Evolutionary conservation across 2,888 invertebrate species (phyloP), one percentile per base, ranked within the genome.

Genomic region (Seira ritae): DNA sequence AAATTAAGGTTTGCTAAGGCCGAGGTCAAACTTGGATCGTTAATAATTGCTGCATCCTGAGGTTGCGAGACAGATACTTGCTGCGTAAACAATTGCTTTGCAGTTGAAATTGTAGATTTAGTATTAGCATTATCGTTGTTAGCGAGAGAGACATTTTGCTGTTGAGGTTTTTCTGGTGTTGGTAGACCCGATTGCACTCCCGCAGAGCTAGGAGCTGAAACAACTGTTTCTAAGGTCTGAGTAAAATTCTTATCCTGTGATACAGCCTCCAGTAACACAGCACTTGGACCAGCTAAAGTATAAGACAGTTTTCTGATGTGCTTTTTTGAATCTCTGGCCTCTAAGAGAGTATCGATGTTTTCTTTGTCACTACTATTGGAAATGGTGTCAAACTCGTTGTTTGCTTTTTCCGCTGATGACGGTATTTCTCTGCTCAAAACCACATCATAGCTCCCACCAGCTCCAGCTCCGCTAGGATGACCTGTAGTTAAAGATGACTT

Each of bases 231-330:
- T 46, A 82, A 31, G n/a, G 31, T 89, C 86, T 42, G 88, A 80
- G 71, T 17, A 20, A 71, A 73, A 55, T 19, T 24, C n/a, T 71
- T 75, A 15, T 74, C 71, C 19, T 62, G 76, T 15, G 72, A 62
- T 0, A 79, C 70, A 17, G 84, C 84, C n/a, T 94, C 94, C 23
- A 94, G 90, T 8, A 96, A 92, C 85, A 94, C 93, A 0, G 95
- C 95, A 89, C 96, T 95, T 0, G 96, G 96, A 22, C 93, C 92
- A 0, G 96, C 94, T 68, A 96, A 91, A 0, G 95, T 95, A 89
- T 96, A 96, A 0, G 96, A 96, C 84, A 94, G 94, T 89, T 95
- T 95, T 72, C 96, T 92, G 12, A 94, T 92, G 76, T 90, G 89
- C 24, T 83, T 84, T 50, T 50, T 68, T 20, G 31, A 1, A 55